Conservation (phyloP, 2,888 invertebrate species). For the Drosophila prolongata region DNA sequence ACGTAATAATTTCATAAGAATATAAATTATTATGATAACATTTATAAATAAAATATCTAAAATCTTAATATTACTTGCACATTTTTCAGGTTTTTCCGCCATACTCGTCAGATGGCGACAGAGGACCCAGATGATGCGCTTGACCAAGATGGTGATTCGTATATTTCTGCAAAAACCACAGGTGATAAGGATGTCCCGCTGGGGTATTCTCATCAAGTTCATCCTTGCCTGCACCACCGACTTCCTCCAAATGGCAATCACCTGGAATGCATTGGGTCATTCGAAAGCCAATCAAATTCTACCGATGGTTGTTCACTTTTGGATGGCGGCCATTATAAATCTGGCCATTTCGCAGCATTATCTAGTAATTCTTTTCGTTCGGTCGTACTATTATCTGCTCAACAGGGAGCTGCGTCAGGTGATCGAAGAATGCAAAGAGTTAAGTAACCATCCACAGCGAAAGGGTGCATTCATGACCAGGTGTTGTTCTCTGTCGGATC, state of each 20-base stretch:
- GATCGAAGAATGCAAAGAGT: constrained; percentile 11
- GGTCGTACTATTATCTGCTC: constrained; percentile 54
- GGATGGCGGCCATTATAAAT: constrained; percentile 45
- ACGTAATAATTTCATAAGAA: too few relatives aligned
- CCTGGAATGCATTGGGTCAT: not conserved
- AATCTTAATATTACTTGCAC: too few relatives aligned
- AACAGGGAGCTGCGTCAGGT: constrained; percentile 48
- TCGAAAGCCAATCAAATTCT: not conserved
- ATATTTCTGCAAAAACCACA: constrained; percentile 36
- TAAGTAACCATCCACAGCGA: constrained; percentile 10
- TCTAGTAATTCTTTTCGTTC: constrained; percentile 45
- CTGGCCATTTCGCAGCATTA: constrained; percentile 48
- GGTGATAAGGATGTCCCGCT: constrained; percentile 41
- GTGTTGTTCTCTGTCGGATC: constrained; percentile 35
- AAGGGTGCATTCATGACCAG: constrained; percentile 13
- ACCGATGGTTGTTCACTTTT: not conserved
- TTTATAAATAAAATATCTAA: too few relatives aligned
- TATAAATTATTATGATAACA: too few relatives aligned
- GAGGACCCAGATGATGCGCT: constrained; percentile 29
- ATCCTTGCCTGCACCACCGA: constrained; percentile 13
- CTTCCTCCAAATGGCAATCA: not conserved
- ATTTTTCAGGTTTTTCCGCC: constrained; percentile 4
- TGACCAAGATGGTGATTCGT: constrained; percentile 15
- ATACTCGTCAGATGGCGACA: constrained; percentile 53
- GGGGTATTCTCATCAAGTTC: constrained; percentile 48